Conservation (phyloP, 2,797 vertebrate species). For the Pteronotus mesoamericanus region DNA sequence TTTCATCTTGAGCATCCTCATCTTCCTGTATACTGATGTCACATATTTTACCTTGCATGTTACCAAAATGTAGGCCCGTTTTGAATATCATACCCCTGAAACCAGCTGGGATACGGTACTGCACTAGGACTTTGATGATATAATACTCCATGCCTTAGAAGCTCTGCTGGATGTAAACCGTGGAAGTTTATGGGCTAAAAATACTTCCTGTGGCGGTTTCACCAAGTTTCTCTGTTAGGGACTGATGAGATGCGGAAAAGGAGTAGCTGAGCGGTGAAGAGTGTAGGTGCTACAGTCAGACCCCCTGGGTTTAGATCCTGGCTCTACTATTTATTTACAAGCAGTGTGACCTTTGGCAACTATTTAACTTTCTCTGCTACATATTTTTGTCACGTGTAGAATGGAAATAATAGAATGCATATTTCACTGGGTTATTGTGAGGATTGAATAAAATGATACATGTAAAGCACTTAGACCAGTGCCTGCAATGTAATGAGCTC, state of each 20-base stretch:
- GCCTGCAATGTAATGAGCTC: neutral
- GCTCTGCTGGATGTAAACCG: neutral
- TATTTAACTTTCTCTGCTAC: neutral
- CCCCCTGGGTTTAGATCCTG: neutral
- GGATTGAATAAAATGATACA: neutral
- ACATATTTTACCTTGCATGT: neutral
- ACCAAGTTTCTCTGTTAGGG: neutral
- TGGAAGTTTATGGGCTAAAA: neutral
- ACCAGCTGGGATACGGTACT: neutral
- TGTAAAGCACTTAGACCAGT: neutral
- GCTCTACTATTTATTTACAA: neutral
- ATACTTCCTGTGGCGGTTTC: neutral
- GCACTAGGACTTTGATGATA: neutral
- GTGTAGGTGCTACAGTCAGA: neutral
- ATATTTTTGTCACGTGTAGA: slow-evolving; percentile 12
- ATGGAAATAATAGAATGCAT: neutral
- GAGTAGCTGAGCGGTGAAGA: neutral
- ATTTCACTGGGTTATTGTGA: neutral
- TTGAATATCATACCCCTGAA: neutral
- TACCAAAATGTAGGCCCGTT: neutral
- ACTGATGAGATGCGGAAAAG: neutral
- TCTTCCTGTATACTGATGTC: neutral
- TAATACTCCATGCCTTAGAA: neutral
- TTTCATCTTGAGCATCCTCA: neutral
- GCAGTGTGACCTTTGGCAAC: neutral